Conservation (phyloP, 2,113 vertebrate species). For the Amazona vittata region DNA sequence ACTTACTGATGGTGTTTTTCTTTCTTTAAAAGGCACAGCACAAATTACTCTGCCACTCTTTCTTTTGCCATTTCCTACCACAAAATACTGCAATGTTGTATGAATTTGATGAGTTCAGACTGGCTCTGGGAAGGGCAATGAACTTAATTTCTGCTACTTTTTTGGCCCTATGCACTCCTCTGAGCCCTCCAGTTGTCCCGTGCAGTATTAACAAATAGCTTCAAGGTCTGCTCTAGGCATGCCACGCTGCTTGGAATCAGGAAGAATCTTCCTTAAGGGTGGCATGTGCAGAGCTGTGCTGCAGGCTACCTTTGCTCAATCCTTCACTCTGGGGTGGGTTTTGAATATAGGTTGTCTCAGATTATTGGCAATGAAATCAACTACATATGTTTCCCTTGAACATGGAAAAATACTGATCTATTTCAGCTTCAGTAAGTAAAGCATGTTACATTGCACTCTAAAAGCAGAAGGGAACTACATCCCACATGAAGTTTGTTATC, state of each 20-base stretch:
- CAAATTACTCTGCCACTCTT: neutral
- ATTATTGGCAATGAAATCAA: neutral
- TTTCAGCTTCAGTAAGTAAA: neutral
- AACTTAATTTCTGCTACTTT: neutral
- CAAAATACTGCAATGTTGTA: neutral
- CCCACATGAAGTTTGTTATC: neutral
- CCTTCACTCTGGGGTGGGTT: neutral
- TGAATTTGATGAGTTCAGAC: neutral
- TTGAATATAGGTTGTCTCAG: neutral
- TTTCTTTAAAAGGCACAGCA: neutral
- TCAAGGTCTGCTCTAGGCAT: neutral
- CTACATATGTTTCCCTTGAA: fast-evolving
- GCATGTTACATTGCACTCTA: neutral
- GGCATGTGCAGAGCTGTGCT: neutral
- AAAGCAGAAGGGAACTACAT: neutral
- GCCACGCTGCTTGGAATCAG: neutral
- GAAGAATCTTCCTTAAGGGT: neutral
- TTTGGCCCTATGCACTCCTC: neutral
- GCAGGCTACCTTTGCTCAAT: neutral
- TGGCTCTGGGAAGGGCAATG: neutral
- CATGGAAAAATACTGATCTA: neutral
- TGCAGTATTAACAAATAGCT: neutral
- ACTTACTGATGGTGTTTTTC: neutral
- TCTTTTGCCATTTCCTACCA: neutral
- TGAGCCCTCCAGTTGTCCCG: neutral